These are phyloP conservation scores for Thripadectes ignobilis DNA, from an alignment of 2,797 vertebrate genomes.

Conservation along the genomic window DNA sequence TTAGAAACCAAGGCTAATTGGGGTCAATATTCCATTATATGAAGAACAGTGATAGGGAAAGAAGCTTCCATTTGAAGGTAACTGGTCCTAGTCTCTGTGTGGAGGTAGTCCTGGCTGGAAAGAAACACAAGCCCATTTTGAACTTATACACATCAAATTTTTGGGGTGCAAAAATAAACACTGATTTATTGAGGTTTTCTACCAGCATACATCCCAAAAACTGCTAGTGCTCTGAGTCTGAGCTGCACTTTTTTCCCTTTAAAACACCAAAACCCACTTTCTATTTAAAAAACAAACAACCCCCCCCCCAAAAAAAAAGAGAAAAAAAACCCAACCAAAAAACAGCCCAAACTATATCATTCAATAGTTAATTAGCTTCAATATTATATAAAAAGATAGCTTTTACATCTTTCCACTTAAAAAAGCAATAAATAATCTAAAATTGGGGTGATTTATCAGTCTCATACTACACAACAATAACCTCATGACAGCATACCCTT, in stretches of 20 bases:
- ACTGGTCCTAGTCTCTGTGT: background rate
- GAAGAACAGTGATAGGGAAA: background rate
- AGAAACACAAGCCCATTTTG: background rate
- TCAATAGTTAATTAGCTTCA: background rate
- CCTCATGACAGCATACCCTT: background rate
- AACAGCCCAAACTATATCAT: fast-evolving
- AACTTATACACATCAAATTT: background rate
- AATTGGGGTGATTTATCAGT: background rate
- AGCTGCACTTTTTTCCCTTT: background rate
- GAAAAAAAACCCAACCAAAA: no score
- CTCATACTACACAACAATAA: background rate
- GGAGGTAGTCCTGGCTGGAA: background rate
- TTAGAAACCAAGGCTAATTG: background rate
- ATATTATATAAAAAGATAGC: background rate
- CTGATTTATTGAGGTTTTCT: background rate
- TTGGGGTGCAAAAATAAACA: background rate
- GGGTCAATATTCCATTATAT: background rate
- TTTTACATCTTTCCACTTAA: background rate
- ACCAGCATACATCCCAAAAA: background rate
- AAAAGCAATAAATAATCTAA: background rate
- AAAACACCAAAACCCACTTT: background rate
- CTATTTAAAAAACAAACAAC: background rate
- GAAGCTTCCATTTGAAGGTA: background rate
- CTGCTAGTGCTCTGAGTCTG: background rate
- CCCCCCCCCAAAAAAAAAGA: no score